Evolutionary conservation across 2,888 invertebrate species (phyloP).

Genomic region (Gastrophysa polygoni): DNA sequence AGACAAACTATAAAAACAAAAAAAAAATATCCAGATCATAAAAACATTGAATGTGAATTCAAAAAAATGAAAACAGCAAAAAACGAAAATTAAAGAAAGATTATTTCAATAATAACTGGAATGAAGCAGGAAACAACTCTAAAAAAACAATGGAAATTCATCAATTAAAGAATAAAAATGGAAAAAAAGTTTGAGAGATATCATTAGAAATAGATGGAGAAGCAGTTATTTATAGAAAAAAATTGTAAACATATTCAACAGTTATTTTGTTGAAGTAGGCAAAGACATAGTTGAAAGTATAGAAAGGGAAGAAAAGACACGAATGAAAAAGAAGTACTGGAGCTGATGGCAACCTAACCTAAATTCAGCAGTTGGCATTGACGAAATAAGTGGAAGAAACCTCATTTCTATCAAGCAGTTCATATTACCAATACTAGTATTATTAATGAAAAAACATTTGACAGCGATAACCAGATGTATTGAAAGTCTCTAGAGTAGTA

Average conservation of each 20-base stretch:
- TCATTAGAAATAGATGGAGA: neutral
- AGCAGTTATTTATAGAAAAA: no score
- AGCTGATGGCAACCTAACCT: constrained; percentile 1
- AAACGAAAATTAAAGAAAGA: neutral
- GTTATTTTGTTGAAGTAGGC: no score
- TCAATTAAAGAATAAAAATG: neutral
- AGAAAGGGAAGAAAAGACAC: neutral
- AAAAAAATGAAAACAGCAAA: neutral
- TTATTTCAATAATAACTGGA: neutral
- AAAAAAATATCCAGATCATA: constrained; percentile 3
- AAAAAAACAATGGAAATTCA: neutral
- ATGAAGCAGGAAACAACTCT: neutral
- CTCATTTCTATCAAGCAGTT: constrained; percentile 1
- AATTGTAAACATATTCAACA: no score
- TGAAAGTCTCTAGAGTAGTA: constrained; percentile 10
- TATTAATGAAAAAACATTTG: constrained; percentile 2
- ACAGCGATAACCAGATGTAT: constrained; percentile 2
- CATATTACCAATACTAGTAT: constrained; percentile 1
- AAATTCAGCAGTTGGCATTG: neutral
- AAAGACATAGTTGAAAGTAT: no score
- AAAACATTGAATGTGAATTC: neutral
- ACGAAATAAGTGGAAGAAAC: constrained; percentile 4
- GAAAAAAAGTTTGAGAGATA: neutral
- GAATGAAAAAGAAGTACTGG: constrained; percentile 7
- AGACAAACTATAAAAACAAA: constrained; percentile 8